Base-by-base conservation (phyloP, 2,797 vertebrate genomes). In the Hapalemur alaotrensis region DNA sequence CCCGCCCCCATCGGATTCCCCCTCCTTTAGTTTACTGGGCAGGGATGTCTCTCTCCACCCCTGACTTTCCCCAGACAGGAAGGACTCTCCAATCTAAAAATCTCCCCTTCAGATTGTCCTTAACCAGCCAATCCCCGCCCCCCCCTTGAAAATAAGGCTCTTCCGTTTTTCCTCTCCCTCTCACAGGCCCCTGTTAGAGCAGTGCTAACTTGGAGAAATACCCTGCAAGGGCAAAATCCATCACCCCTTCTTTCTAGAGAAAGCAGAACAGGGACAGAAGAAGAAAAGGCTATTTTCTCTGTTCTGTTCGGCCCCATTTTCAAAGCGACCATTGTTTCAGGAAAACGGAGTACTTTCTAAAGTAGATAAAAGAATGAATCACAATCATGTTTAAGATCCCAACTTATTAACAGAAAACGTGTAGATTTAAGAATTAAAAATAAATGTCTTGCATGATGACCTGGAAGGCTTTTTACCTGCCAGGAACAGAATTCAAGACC, bases 371-470 rank as follows among this genome's bases (percentile, higher is more conserved):
- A 23, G 63, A 92, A 32, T 81, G 32, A 95, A 92, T 81, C 93
- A 92, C 25, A 89, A 80, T 83, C 73, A 82, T 79, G 18, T 70
- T 59, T 94, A 93, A 95, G 35, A 94, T 70, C 95, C 76, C 83
- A 97, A 94, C 65, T 93, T 96, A 91, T 94, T 97, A 94, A 95
- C 38, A 95, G 57, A 97, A 98, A 95, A 92, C 72, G 43, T 96
- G 54, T 54, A 95, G 63, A 94, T 46, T 54, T 91, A 92, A 97
- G 48, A 92, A 92, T 87, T 91, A 92, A 96, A 97, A 97, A 93
- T 89, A 91, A 97, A 92, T 54, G 43, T 69, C 61, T 94, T 95
- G 91, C 86, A 96, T 86, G n/a, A 78, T 94, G 54, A 93, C 38
- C 86, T 89, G 43, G 67, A 70, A 96, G 41, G 17, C 17, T 80